These are phyloP conservation scores for Dendropsophus ebraccatus DNA, from an alignment of 2,113 vertebrate genomes.

Conservation along the genomic window DNA sequence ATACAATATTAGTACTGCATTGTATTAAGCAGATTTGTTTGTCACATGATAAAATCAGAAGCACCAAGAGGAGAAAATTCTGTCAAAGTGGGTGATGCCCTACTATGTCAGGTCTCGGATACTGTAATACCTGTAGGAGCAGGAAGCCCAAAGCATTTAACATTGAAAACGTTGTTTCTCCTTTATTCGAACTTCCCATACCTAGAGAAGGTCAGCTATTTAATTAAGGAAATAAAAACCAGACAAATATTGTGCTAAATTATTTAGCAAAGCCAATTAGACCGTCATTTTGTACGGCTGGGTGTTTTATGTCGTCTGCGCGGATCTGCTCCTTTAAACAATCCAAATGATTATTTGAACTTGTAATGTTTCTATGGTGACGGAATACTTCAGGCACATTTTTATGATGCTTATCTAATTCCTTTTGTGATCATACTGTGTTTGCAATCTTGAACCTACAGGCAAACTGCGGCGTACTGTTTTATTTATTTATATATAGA, in stretches of 20 bases:
- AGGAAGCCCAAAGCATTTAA: neutral
- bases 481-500: constrained; percentile 36
- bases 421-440: constrained; percentile 52
- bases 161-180: neutral
- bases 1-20: no score
- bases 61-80: no score
- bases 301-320: constrained; percentile 8
- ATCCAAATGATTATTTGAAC: constrained; percentile 49
- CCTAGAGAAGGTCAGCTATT: constrained; percentile 7
- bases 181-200: neutral
- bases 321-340: constrained; percentile 42
- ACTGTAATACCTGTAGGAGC: no score
- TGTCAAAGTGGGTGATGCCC: no score
- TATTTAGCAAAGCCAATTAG: constrained; percentile 39
- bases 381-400: constrained; percentile 26
- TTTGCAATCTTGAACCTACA: constrained; percentile 44
- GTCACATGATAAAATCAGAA: no score
- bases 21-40: no score
- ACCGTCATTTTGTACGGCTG: constrained; percentile 7
- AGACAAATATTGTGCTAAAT: constrained; percentile 27
- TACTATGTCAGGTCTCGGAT: no score
- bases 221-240: constrained; percentile 24
- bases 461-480: constrained; percentile 40
- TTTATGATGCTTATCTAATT: constrained; percentile 57
- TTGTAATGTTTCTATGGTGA: constrained; percentile 53